These are phyloP conservation scores for Rhinolophus sinicus DNA, from an alignment of 2,113 vertebrate species.

Conservation along the genomic window DNA sequence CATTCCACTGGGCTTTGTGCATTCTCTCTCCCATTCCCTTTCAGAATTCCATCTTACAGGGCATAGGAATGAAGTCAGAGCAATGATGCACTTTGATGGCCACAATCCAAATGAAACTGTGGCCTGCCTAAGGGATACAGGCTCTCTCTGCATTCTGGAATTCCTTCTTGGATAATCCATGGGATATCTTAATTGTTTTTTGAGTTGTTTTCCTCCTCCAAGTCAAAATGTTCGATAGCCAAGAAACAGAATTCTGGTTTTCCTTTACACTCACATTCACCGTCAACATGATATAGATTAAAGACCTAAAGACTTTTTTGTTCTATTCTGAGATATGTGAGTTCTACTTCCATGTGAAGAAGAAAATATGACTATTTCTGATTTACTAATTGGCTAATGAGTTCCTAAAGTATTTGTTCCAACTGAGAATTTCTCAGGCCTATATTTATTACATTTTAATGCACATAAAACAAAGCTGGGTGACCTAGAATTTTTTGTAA, in stretches of 20 bases:
- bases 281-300: neutral
- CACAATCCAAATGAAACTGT: constrained; percentile 15
- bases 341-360: neutral
- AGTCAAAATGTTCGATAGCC: constrained; percentile 16
- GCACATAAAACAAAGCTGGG: neutral
- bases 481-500: constrained; percentile 44
- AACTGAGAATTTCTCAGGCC: neutral
- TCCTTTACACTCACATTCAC: neutral
- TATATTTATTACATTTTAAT: constrained; percentile 33
- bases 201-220: neutral
- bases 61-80: constrained; percentile 34
- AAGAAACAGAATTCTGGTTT: constrained; percentile 39
- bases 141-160: neutral
- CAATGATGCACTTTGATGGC: neutral
- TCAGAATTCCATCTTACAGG: neutral
- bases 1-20: neutral
- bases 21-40: neutral
- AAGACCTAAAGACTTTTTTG: neutral
- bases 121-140: neutral
- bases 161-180: neutral
- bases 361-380: constrained; percentile 16
- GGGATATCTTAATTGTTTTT: neutral
- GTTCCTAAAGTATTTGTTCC: constrained; percentile 9
- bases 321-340: constrained; percentile 36
- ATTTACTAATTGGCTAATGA: neutral